Percentiles rank a stretch among this genome's conserved stretches.
Conservation (phyloP, 2,113 vertebrate species). For the Pyrgilauda ruficollis region DNA sequence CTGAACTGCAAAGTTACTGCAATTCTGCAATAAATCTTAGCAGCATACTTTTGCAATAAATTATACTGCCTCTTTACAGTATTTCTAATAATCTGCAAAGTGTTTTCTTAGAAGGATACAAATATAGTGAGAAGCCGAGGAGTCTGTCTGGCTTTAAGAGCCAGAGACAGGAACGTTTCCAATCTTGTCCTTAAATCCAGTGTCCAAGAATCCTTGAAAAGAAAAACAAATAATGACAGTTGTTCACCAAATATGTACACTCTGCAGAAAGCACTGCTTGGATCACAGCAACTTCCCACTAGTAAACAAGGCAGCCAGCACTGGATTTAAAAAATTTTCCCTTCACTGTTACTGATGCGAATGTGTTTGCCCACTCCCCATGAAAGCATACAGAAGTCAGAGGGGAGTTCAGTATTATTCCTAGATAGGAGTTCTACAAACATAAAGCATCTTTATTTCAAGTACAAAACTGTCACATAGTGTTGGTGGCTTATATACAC, state of each 20-base stretch:
- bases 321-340: neutral
- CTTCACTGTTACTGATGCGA: neutral
- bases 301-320: neutral
- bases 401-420: neutral
- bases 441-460: neutral
- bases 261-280: neutral
- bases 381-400: neutral
- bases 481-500: neutral
- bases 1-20: neutral
- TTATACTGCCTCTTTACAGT: neutral
- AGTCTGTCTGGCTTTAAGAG: constrained; percentile 78
- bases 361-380: neutral
- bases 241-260: neutral
- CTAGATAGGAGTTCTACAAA: neutral
- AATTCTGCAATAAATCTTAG: neutral
- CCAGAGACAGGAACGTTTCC: constrained; percentile 81
- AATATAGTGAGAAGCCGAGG: constrained; percentile 87
- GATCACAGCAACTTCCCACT: neutral
- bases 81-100: neutral
- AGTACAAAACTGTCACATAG: neutral
- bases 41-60: neutral
- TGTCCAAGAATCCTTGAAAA: constrained; percentile 88
- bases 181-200: constrained; percentile 83
- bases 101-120: constrained; percentile 86
- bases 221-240: neutral